Conservation (phyloP, 2,797 vertebrate genomes). For the Enteromius treurensis region DNA sequence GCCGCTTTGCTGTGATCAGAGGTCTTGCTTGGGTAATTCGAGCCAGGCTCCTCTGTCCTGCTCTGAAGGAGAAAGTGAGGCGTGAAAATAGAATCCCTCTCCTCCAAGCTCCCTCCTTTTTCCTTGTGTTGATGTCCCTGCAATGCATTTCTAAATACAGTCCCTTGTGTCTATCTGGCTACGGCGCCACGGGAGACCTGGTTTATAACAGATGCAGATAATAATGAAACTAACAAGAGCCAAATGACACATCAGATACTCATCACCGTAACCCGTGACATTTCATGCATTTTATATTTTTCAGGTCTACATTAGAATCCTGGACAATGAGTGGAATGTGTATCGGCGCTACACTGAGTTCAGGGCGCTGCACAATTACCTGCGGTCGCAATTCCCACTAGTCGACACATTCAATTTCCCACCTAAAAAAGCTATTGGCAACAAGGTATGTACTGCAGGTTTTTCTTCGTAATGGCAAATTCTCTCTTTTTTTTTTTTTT, state of each 20-base stretch:
- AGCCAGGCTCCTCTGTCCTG: conserved; percentile 23
- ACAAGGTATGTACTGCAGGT: conserved; percentile 84
- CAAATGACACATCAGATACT: neutral
- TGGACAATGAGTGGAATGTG: conserved; percentile 98
- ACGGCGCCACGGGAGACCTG: neutral
- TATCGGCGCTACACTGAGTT: conserved; percentile 95
- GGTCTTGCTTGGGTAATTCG: conserved; percentile 46
- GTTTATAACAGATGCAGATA: neutral
- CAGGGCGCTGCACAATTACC: conserved; percentile 87
- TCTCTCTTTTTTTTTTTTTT: neutral
- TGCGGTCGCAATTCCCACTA: conserved; percentile 87
- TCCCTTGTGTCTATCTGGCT: conserved; percentile 35
- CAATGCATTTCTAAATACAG: conserved; percentile 20
- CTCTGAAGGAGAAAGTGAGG: conserved; percentile 32
- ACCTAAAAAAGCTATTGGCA: conserved; percentile 97
- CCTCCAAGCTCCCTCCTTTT: neutral
- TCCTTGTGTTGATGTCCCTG: conserved; percentile 1
- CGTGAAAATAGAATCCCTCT: conserved; percentile 50
- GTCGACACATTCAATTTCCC: conserved; percentile 91
- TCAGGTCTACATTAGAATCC: conserved; percentile 96
- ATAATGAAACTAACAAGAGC: conserved; percentile 11
- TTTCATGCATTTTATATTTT: conserved; percentile 23
- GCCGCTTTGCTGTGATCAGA: conserved; percentile 45
- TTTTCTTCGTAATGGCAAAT: neutral
- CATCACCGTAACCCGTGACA: neutral